These are phyloP conservation scores for Drosophila anomalipes DNA, from an alignment of 2,888 invertebrate genomes.

Conservation along the genomic window DNA sequence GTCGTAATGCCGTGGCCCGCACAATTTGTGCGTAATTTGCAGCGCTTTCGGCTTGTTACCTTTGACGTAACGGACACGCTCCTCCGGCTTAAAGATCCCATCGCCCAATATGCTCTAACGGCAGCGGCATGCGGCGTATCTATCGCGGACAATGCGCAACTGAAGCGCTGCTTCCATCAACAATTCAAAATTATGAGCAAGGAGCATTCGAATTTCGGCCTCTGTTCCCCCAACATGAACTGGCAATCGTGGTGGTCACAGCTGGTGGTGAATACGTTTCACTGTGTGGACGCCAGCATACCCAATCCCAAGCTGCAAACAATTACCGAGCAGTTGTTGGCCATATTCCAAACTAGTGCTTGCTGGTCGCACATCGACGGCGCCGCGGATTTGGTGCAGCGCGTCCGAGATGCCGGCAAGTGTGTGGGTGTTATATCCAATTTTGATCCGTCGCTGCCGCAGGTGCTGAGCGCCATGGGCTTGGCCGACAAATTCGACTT, in stretches of 20 bases:
- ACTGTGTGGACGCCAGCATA: constrained; percentile 63
- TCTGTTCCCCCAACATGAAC: constrained; percentile 86
- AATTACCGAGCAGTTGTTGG: constrained; percentile 88
- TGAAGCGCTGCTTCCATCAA: constrained; percentile 87
- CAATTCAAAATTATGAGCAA: constrained; percentile 88
- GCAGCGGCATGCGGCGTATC: constrained; percentile 88
- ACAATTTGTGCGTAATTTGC: constrained; percentile 78
- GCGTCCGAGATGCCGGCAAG: constrained; percentile 84
- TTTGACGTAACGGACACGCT: constrained; percentile 96
- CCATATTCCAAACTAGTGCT: constrained; percentile 89
- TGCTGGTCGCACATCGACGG: constrained; percentile 91
- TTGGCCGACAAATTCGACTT: constrained; percentile 90
- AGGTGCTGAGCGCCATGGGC: constrained; percentile 88
- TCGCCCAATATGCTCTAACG: constrained; percentile 89
- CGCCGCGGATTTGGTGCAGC: constrained; percentile 86
- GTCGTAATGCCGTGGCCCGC: constrained; percentile 63
- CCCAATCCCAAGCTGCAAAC: constrained; percentile 56
- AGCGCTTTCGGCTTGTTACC: constrained; percentile 88
- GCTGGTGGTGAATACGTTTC: constrained; percentile 80
- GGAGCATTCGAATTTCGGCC: constrained; percentile 93
- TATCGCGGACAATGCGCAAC: constrained; percentile 62
- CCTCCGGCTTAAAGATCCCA: constrained; percentile 89
- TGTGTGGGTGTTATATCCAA: constrained; percentile 94
- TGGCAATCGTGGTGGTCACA: constrained; percentile 94
- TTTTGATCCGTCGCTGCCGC: constrained; percentile 92